Conservation (phyloP, 1,140 invertebrate genomes). For the Episyrphus balteatus region DNA sequence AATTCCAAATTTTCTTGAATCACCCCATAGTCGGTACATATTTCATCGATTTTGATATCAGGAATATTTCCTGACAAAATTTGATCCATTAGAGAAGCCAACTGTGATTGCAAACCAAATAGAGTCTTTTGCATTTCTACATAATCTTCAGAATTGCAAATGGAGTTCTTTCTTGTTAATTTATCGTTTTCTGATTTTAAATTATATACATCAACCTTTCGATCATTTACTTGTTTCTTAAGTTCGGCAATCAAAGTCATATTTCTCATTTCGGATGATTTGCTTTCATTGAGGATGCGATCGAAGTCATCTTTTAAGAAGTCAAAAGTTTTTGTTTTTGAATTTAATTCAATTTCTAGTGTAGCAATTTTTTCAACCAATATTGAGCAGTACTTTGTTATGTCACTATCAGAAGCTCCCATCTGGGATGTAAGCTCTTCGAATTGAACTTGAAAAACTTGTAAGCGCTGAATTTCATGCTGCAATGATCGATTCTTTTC, state of each 20-base stretch:
- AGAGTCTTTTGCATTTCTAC: conserved; percentile 19
- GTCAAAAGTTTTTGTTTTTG: conserved; percentile 16
- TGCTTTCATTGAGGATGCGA: conserved; percentile 10
- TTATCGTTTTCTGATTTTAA: conserved; percentile 5
- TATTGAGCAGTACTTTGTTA: conserved; percentile 12
- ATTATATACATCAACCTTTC: conserved; percentile 6
- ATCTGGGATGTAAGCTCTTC: conserved; percentile 26
- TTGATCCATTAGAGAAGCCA: conserved; percentile 19
- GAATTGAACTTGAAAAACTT: conserved; percentile 19
- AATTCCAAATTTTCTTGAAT: conserved; percentile 26
- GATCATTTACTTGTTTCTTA: conserved; percentile 5
- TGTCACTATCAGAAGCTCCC: conserved; percentile 17
- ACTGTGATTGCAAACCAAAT: conserved; percentile 18
- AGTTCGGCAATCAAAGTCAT: conserved; percentile 14
- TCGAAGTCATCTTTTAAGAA: conserved; percentile 27
- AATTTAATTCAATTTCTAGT: conserved; percentile 16
- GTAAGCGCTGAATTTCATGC: conserved; percentile 11
- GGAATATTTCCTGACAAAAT: conserved; percentile 12
- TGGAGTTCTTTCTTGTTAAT: conserved; percentile 1
- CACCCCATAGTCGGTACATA: conserved; percentile 25
- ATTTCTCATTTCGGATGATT: conserved; percentile 14
- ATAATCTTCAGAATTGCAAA: conserved; percentile 20
- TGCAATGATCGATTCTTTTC: conserved; percentile 4
- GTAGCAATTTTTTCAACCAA: conserved; percentile 15
- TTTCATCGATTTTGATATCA: conserved; percentile 9